Percentiles rank a stretch among this genome's conserved stretches.
phyloP scores from a whole-genome alignment of 2,888 invertebrate genomes.

The Campoplex nolae region DNA sequence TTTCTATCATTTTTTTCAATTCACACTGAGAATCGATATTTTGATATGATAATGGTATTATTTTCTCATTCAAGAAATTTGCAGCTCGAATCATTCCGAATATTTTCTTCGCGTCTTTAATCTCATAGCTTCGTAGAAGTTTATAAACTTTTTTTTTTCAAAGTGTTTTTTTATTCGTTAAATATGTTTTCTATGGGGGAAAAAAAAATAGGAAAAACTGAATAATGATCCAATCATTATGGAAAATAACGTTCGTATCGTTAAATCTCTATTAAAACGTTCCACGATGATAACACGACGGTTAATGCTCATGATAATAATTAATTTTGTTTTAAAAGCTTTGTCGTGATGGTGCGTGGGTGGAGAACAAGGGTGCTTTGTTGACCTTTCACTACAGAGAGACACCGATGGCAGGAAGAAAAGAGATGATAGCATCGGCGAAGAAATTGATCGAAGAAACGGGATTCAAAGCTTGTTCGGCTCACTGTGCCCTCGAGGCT shows the following conservation, averaged over 20 bases:
- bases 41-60: too few species aligned
- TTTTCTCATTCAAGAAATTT: too few species aligned
- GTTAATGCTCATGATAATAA: background rate
- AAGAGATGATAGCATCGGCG: conserved; percentile 90
- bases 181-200: too few species aligned
- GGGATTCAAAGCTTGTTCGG: conserved; percentile 92
- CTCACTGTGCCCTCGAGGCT: conserved; percentile 95
- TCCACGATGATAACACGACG: background rate
- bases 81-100: too few species aligned
- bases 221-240: background rate
- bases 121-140: too few species aligned
- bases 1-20: too few species aligned
- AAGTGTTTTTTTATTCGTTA: too few species aligned
- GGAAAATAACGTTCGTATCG: background rate
- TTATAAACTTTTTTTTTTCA: too few species aligned
- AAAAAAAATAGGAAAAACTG: too few species aligned
- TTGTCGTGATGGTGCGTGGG: conserved; percentile 95
- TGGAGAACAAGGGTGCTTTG: conserved; percentile 95
- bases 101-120: too few species aligned
- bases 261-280: background rate
- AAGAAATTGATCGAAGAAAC: conserved; percentile 90
- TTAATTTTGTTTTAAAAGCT: conserved; percentile 84
- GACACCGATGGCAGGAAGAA: conserved; percentile 89
- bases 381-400: conserved; percentile 95
- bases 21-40: too few species aligned